Conservation (phyloP, 2,888 invertebrate genomes). For the Blastobasis adustella region DNA sequence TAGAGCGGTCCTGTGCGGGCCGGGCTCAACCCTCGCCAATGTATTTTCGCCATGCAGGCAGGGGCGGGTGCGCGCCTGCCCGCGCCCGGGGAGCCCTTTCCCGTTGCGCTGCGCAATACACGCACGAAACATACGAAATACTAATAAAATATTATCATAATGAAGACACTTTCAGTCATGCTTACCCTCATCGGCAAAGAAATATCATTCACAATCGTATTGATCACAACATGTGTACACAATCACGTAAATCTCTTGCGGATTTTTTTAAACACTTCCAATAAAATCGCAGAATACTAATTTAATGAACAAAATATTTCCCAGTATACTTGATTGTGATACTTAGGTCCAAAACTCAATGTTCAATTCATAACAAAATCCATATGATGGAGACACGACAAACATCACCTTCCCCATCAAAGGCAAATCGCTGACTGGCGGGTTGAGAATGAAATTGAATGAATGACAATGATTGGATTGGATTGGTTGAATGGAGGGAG, state of each 20-base stretch:
- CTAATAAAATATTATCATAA: slow-evolving; percentile 13
- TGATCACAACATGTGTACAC: slow-evolving; percentile 50
- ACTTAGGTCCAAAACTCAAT: no score
- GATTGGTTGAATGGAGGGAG: slow-evolving; percentile 24
- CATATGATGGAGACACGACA: slow-evolving; percentile 22
- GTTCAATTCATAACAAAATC: slow-evolving; percentile 29
- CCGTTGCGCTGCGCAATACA: slow-evolving; percentile 11
- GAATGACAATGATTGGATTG: no score
- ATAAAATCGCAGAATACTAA: slow-evolving; percentile 1
- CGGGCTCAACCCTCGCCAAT: no score
- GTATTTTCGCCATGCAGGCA: slow-evolving; percentile 4
- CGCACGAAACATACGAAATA: slow-evolving; percentile 15
- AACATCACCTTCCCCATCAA: slow-evolving; percentile 22
- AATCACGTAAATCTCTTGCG: slow-evolving; percentile 1
- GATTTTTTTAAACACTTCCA: background rate
- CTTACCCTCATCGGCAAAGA: slow-evolving; percentile 49
- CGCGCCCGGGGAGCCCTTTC: slow-evolving; percentile 28
- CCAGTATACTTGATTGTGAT: no score
- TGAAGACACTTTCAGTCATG: slow-evolving; percentile 46
- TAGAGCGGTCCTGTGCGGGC: no score
- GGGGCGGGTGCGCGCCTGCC: slow-evolving; percentile 1
- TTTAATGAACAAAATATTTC: slow-evolving; percentile 2
- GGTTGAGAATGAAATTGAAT: slow-evolving; percentile 23
- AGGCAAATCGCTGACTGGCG: slow-evolving; percentile 32
- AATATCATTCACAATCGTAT: slow-evolving; percentile 39